Base-by-base conservation (phyloP, 2,113 vertebrate species). In the Cricetomys ansorgei region DNA sequence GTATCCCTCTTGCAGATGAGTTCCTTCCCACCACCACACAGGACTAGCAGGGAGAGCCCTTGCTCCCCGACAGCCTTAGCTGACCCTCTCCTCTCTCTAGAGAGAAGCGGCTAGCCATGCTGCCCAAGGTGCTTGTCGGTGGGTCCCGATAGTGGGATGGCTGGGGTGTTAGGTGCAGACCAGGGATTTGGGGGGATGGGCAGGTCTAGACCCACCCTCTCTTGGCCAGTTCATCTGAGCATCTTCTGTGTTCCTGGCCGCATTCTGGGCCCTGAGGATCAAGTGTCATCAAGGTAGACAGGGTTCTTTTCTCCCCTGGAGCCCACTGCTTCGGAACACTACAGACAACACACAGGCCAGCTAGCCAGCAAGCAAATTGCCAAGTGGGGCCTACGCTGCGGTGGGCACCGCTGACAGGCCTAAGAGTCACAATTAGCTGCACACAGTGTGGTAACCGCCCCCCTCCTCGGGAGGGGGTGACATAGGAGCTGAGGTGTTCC, bases 151-250 rank as follows among this genome's bases (percentile, higher is more conserved):
- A 11, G 77, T 0, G 1, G 2, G 34, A 21, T 25, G 12, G 11
- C 31, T 25, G 23, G 1, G 50, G 29, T 59, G 5, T 50, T 27
- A 21, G 10, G 43, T 48, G 16, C n/a, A 67, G 48, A 53, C 21
- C 13, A 65, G 37, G 45, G 25, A 1, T 45, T 79, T 73, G 31
- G 34, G 23, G 31, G 43, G 15, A 40, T 40, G 34, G 34, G 2
- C 16, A 40, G 34, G 21, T 45, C 53, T 69, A 45, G 50, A 13
- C 29, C 6, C 31, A 1, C 23, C 8, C 88, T 50, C 57, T 77
- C 21, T 34, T 2, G 0, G 1, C 0, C 13, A 6, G 3, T 65
- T 79, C 13, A 67, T 53, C 57, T 29, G 25, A 31, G 16, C 23
- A 10, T 50, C 59, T 23, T 40, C 43, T 31, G 34, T n/a, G 1